Evolutionary conservation across 2,113 vertebrate species (phyloP), one percentile per base, ranked within the genome.

Genomic region (Loxodonta africana): DNA sequence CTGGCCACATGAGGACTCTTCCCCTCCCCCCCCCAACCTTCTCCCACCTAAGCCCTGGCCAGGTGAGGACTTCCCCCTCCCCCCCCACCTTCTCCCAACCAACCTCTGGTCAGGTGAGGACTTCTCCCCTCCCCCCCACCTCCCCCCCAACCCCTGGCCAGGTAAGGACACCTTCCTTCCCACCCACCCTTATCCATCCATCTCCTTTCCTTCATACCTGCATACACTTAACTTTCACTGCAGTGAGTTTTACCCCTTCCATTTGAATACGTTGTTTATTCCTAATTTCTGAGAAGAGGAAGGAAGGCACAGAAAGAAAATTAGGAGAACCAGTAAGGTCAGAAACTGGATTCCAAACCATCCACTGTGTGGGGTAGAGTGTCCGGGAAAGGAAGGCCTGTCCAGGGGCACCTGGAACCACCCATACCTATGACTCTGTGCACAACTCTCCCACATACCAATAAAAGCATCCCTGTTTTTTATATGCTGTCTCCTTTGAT

Each of bases 391-490:
- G 18, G 23, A 5, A 0, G 71, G 11, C 73, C 78, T 23, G 30
- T 51, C n/a, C 26, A 1, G 30, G 2, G 62, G 46, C 2, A 2
- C 93, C 85, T 7, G 0, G 57, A 15, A 46, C 63, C 73, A 4
- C 8, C 28, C 28, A 1, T 0, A 0, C 23, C 48, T 62, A 0
- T 0, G 3, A 11, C 1, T 33, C 18, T 0, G 3, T 2, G 33
- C 4, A 4, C 3, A 74, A 4, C 63, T 48, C 18, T 33, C 91
- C 89, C 26, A 46, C 53, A 8, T 0, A 46, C 37, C 14, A 44
- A 44, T 28, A 8, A 80, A 51, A 25, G 11, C 57, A 10, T 80
- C 37, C 6, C 63, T 23, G 21, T 2, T 37, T 44, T 74, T 74
- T 23, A 6, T 62, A 15, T 5, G 26, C 86, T 25, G 12, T 76